Percentiles rank a stretch among this genome's conserved stretches.
Conservation (phyloP, 2,888 invertebrate genomes). For the Mylabris sibirica region DNA sequence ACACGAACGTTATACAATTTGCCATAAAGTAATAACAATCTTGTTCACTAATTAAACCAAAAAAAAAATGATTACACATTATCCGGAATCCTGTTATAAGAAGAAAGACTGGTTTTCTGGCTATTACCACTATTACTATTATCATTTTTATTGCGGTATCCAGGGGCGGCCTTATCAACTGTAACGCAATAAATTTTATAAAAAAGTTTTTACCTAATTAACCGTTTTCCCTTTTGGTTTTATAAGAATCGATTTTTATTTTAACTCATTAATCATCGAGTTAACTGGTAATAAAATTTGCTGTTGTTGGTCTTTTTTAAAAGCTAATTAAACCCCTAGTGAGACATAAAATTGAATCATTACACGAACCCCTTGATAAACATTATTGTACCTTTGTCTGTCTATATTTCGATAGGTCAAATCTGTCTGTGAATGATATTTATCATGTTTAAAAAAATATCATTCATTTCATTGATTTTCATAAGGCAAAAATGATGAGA, state of each 20-base stretch:
- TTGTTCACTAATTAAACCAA: conserved; percentile 4
- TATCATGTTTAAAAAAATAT: no score
- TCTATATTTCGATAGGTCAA: not conserved
- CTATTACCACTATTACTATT: not conserved
- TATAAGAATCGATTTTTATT: not conserved
- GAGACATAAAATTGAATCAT: conserved; percentile 6
- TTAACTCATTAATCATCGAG: conserved; percentile 1
- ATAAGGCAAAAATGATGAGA: not conserved
- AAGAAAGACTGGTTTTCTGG: conserved; percentile 5
- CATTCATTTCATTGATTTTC: not conserved
- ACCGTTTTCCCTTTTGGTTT: not conserved
- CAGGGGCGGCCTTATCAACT: not conserved
- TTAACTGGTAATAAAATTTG: conserved; percentile 1
- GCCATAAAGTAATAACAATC: conserved; percentile 9
- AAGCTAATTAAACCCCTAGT: conserved; percentile 7
- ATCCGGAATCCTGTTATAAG: not conserved
- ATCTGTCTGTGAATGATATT: not conserved
- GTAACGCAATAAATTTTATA: not conserved
- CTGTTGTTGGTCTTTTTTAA: not conserved
- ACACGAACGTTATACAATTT: not conserved
- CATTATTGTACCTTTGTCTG: not conserved
- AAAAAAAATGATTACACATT: not conserved
- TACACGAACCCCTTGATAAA: not conserved
- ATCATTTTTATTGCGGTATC: not conserved
- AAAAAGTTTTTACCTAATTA: conserved; percentile 1